phyloP scores from a whole-genome alignment of 35 echinoderm and acorn worm species.

The Anneissia japonica region DNA sequence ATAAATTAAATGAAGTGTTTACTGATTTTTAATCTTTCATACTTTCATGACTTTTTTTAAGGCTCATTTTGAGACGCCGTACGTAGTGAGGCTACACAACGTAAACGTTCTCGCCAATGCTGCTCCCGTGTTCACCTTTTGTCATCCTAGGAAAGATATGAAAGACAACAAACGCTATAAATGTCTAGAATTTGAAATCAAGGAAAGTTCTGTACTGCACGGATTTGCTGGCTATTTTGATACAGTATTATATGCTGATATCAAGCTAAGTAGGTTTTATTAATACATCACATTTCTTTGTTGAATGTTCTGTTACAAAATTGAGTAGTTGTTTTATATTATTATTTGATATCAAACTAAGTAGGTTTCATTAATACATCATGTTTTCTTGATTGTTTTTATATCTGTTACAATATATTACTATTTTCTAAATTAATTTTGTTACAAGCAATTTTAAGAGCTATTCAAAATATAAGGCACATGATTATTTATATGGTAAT shows the following conservation, averaged over 20 bases:
- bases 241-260: constrained; percentile 85
- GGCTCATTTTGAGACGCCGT: constrained; percentile 99
- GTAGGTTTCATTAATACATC: not conserved
- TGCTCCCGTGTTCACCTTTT: constrained; percentile 73
- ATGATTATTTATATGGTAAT: no score
- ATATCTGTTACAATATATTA: no score
- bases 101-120: constrained; percentile 75
- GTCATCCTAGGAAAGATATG: constrained; percentile 58
- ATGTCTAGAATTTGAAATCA: constrained; percentile 55
- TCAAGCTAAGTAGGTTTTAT: constrained; percentile 79
- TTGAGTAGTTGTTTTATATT: not conserved
- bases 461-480: no score
- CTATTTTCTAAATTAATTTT: no score
- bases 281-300: not conserved
- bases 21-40: no score
- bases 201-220: constrained; percentile 67
- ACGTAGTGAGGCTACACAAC: constrained; percentile 91
- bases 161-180: constrained; percentile 84
- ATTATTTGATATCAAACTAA: not conserved
- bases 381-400: no score
- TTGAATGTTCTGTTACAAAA: not conserved
- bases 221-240: constrained; percentile 99
- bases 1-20: not conserved
- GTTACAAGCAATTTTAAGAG: no score
- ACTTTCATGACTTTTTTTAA: constrained; percentile 6